Evolutionary conservation across 2,797 vertebrate species (phyloP).

Genomic region (Lepilemur septentrionalis): DNA sequence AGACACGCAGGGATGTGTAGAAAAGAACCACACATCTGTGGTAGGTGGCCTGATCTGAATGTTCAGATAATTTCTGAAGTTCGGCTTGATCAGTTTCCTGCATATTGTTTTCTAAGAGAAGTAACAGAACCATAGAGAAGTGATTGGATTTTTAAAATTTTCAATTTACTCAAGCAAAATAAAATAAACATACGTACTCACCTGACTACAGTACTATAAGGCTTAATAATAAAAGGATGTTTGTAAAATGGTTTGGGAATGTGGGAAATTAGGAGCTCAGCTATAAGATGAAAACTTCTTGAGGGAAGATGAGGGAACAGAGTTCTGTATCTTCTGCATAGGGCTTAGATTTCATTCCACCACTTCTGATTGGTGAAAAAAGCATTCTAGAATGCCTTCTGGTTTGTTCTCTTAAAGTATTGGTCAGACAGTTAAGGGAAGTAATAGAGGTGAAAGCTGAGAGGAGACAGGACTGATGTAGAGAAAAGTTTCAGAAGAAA

Average conservation of each 20-base stretch:
- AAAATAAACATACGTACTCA: conserved; percentile 56
- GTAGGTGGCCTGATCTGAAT: neutral
- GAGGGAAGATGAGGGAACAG: neutral
- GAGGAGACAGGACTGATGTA: neutral
- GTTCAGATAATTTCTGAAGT: conserved; percentile 19
- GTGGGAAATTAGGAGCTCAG: conserved; percentile 40
- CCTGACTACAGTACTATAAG: conserved; percentile 55
- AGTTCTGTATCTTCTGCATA: neutral
- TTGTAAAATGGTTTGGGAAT: conserved; percentile 46
- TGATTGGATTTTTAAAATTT: conserved; percentile 44
- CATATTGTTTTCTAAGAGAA: conserved; percentile 43
- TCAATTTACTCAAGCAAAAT: conserved; percentile 47
- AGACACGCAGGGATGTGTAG: neutral
- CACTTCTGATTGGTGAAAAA: conserved; percentile 47
- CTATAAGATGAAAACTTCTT: neutral
- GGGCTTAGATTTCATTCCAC: conserved; percentile 10
- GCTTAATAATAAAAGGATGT: conserved; percentile 50
- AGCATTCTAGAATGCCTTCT: conserved; percentile 65
- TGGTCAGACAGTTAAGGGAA: neutral
- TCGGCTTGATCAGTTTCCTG: neutral
- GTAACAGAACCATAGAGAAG: conserved; percentile 8
- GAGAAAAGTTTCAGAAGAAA: conserved; percentile 28
- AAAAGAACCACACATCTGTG: neutral
- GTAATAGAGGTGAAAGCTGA: neutral
- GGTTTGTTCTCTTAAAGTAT: conserved; percentile 45